Conservation (phyloP, 2,888 invertebrate species). For the Tridacna crocea region DNA sequence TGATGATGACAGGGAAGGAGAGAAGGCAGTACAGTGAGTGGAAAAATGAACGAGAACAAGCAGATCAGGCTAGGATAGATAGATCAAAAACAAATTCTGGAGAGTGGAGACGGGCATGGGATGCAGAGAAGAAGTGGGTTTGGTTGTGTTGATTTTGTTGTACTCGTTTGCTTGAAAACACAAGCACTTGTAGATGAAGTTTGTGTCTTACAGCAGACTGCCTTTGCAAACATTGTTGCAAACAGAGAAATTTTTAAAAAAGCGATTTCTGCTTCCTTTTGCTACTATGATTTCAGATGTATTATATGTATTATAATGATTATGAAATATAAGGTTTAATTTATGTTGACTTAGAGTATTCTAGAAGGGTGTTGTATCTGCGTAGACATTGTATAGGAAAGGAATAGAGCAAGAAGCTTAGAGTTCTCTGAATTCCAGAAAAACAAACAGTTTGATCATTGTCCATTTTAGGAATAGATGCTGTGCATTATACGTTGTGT, state of each 20-base stretch:
- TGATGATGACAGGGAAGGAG: constrained; percentile 82
- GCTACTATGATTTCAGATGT: not conserved
- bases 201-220: not conserved
- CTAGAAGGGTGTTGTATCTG: no score
- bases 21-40: constrained; percentile 80
- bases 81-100: constrained; percentile 79
- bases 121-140: constrained; percentile 73
- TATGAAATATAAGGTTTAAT: no score
- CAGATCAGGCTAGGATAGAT: constrained; percentile 79
- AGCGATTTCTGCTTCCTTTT: not conserved
- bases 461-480: no score
- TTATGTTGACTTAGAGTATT: no score
- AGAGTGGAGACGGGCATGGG: constrained; percentile 83
- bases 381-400: no score
- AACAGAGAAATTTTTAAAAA: not conserved
- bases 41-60: constrained; percentile 80
- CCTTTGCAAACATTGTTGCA: not conserved
- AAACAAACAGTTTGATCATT: no score
- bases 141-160: not conserved
- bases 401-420: no score
- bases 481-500: no score
- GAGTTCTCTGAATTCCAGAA: no score
- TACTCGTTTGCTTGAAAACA: not conserved
- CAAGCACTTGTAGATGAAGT: not conserved
- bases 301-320: no score